A percentile compares a stretch with the other conserved stretches of the same genome.
Conservation (phyloP, 2,113 vertebrate genomes). For the Thymallus thymallus region DNA sequence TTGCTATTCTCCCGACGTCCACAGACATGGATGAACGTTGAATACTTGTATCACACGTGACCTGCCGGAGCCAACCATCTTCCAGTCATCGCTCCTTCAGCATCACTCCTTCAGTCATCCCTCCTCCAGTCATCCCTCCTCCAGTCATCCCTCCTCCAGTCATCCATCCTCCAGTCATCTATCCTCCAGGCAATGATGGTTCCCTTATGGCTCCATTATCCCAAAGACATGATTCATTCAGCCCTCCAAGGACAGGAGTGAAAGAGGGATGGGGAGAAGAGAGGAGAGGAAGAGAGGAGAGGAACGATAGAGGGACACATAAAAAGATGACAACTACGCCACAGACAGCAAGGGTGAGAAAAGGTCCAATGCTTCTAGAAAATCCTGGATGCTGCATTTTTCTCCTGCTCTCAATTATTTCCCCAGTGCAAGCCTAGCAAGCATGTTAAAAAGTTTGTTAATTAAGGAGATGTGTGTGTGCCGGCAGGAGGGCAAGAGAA, state of each 20-base stretch:
- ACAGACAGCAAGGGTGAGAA: not conserved
- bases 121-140: no score
- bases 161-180: no score
- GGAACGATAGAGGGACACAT: not conserved
- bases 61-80: no score
- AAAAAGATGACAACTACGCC: no score
- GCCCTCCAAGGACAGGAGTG: constrained; percentile 1
- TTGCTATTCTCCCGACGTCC: no score
- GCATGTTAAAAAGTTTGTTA: constrained; percentile 50
- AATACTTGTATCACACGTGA: no score
- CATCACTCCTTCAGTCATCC: no score
- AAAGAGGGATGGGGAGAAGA: not conserved
- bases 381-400: constrained; percentile 40
- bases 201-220: constrained; percentile 44
- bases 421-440: constrained; percentile 36
- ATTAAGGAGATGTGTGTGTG: constrained; percentile 35
- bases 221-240: constrained; percentile 37
- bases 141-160: no score
- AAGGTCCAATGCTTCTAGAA: not conserved
- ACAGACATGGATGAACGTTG: no score
- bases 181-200: constrained; percentile 12
- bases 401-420: constrained; percentile 40
- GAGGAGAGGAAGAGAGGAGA: not conserved
- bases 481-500: not conserved
- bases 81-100: no score